Conservation (phyloP, 2,797 vertebrate species). For the Lindbergichthys nudifrons region DNA sequence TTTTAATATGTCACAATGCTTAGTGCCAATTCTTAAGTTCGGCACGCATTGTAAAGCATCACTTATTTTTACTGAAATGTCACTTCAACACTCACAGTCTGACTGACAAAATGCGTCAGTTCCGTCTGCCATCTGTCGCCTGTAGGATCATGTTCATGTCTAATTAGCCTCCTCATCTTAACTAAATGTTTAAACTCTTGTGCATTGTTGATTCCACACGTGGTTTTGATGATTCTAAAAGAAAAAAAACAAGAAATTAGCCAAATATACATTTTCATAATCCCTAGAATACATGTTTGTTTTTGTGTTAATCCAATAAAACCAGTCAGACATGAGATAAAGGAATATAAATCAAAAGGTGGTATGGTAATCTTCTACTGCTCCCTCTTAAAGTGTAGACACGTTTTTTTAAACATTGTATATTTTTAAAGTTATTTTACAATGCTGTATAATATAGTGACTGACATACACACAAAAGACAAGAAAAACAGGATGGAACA, state of each 20-base stretch:
- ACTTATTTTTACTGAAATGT: not conserved
- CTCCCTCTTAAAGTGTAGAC: no score
- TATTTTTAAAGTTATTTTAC: no score
- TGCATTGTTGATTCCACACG: not conserved
- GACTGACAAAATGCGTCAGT: no score
- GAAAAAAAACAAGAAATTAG: not conserved
- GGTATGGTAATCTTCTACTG: no score
- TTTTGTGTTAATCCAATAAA: not conserved
- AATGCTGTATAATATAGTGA: no score
- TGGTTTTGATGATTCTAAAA: not conserved
- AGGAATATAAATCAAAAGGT: no score
- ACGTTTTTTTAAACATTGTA: no score
- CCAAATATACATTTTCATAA: not conserved
- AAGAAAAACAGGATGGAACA: no score
- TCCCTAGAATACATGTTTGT: not conserved
- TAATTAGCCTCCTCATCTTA: not conserved
- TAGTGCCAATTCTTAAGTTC: not conserved
- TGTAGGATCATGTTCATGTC: not conserved
- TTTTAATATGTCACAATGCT: accelerated
- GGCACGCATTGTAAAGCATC: not conserved
- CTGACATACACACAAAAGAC: no score
- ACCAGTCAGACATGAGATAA: no score
- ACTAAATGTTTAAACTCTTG: not conserved
- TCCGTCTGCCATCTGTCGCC: not conserved
- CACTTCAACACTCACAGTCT: not conserved